Conservation (phyloP, 2,888 invertebrate genomes). For the Troglohyphantes excavatus region DNA sequence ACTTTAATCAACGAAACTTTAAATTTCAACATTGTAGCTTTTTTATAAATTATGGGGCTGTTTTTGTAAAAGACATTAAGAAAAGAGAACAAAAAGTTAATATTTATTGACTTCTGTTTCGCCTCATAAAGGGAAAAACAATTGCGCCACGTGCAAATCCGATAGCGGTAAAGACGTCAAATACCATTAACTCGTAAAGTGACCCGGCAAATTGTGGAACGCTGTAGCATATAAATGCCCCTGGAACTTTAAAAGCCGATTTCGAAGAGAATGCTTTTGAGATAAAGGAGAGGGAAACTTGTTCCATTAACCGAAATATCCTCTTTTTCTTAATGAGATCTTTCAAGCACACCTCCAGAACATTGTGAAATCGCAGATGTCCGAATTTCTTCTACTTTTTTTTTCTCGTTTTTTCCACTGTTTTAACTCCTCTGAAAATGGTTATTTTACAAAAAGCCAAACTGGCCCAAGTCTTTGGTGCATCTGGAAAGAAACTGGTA, state of each 20-base stretch:
- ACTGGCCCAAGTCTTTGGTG: neutral
- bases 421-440: conserved; percentile 30
- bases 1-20: too few relatives aligned
- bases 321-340: conserved; percentile 24
- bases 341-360: conserved; percentile 31
- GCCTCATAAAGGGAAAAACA: conserved; percentile 1
- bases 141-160: neutral
- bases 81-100: neutral
- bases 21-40: too few relatives aligned
- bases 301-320: conserved; percentile 9
- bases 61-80: too few relatives aligned
- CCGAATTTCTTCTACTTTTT: neutral
- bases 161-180: conserved; percentile 28
- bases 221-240: neutral
- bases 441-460: neutral
- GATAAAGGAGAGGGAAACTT: conserved; percentile 12
- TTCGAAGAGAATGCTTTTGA: conserved; percentile 18
- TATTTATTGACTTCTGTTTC: conserved; percentile 15
- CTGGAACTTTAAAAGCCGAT: conserved; percentile 57
- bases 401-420: conserved; percentile 29
- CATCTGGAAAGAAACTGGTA: neutral
- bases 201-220: conserved; percentile 18
- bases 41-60: too few relatives aligned
- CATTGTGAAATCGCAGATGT: conserved; percentile 44
- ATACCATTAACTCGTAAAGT: conserved; percentile 19